phyloP scores from a whole-genome alignment of 2,797 vertebrate genomes.

The Sebastes minor region DNA sequence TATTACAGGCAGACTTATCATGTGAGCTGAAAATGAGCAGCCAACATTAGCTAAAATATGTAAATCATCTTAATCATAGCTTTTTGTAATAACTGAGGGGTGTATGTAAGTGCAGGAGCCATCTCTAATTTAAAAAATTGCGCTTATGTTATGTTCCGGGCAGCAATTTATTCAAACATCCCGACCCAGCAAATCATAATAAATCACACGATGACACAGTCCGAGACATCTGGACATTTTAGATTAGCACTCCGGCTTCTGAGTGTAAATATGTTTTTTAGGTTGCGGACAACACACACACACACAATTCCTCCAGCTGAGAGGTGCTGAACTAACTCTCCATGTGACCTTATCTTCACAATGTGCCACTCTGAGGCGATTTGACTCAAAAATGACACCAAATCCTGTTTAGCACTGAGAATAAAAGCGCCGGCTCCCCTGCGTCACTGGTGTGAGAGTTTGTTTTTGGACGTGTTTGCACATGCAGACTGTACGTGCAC shows the following conservation, averaged over 20 bases:
- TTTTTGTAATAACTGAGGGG: not conserved
- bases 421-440: not conserved
- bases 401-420: slow-evolving; percentile 46
- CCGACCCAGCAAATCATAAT: slow-evolving; percentile 20
- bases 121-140: not conserved
- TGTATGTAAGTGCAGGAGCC: not conserved
- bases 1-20: not conserved
- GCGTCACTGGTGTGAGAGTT: not conserved
- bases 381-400: slow-evolving; percentile 46
- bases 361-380: slow-evolving; percentile 36
- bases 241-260: slow-evolving; percentile 56
- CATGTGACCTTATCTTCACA: slow-evolving; percentile 50
- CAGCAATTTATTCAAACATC: slow-evolving; percentile 25
- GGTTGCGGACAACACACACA: not conserved
- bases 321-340: slow-evolving; percentile 42
- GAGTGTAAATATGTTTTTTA: not conserved
- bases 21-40: not conserved
- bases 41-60: not conserved
- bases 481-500: not conserved
- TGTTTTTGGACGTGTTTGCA: not conserved
- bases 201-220: slow-evolving; percentile 38
- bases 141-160: slow-evolving; percentile 3
- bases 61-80: not conserved
- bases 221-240: slow-evolving; percentile 52
- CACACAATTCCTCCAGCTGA: slow-evolving; percentile 11